Conservation (phyloP, 2,113 vertebrate genomes). For the Pithys albifrons region DNA sequence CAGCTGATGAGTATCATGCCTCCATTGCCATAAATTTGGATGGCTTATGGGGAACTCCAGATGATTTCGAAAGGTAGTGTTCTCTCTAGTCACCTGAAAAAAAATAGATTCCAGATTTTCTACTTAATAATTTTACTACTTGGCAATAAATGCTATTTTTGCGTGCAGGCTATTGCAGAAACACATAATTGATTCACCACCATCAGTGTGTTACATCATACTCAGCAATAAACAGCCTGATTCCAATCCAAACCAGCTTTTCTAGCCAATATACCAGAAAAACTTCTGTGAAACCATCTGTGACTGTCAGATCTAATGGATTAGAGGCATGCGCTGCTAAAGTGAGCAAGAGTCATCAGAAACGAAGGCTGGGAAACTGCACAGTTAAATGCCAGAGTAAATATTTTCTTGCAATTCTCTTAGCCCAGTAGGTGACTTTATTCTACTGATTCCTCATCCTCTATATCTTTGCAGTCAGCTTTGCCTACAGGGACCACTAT, state of each 20-base stretch:
- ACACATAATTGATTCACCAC: conserved; percentile 65
- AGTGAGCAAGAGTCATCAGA: neutral
- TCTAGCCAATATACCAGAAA: conserved; percentile 41
- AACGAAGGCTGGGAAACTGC: neutral
- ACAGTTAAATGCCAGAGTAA: neutral
- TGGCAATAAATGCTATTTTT: conserved; percentile 49
- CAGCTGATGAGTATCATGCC: conserved; percentile 7
- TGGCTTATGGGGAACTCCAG: conserved; percentile 30
- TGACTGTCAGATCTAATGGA: conserved; percentile 43
- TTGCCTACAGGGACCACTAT: neutral
- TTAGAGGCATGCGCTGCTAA: conserved; percentile 4
- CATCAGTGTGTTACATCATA: conserved; percentile 48
- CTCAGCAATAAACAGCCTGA: conserved; percentile 51
- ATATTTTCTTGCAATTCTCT: neutral
- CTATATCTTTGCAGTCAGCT: neutral
- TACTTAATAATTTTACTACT: conserved; percentile 50
- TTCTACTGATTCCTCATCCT: neutral
- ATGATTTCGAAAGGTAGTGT: conserved; percentile 42
- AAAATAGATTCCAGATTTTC: conserved; percentile 58
- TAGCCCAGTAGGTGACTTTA: neutral
- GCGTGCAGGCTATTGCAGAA: conserved; percentile 26
- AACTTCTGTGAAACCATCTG: conserved; percentile 60
- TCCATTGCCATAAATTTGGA: conserved; percentile 28
- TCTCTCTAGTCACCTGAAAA: conserved; percentile 59
- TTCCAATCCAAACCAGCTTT: conserved; percentile 55